A percentile compares a stretch with the other conserved stretches of the same genome.
Conservation (phyloP, 1,140 invertebrate genomes). For the Phymastichus coffea region DNA sequence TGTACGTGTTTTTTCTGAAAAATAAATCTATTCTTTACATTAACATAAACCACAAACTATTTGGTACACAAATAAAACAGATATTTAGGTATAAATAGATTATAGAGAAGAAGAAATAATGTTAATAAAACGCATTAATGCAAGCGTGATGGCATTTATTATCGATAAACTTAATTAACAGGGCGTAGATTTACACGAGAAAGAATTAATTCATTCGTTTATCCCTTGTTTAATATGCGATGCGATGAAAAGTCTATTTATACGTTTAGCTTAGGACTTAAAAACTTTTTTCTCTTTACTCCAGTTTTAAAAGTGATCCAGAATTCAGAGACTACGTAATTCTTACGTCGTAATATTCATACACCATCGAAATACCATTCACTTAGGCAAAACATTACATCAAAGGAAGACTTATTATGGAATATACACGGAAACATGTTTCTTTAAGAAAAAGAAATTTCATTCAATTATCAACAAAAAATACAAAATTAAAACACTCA, state of each 20-base stretch:
- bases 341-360: neutral
- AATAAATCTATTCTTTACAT: conserved; percentile 3
- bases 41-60: neutral
- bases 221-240: conserved; percentile 49
- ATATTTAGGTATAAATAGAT: conserved; percentile 36
- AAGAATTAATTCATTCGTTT: conserved; percentile 50
- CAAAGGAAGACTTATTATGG: neutral
- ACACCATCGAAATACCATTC: neutral
- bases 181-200: conserved; percentile 57
- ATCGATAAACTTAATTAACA: conserved; percentile 59
- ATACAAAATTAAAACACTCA: too few relatives aligned
- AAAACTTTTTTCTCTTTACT: conserved; percentile 39
- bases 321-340: conserved; percentile 2
- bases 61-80: conserved; percentile 12
- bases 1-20: neutral
- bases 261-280: conserved; percentile 51
- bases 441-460: neutral
- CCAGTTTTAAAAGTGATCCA: conserved; percentile 46
- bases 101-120: conserved; percentile 16
- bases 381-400: neutral
- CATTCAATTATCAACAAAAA: neutral
- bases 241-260: conserved; percentile 46
- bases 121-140: conserved; percentile 37
- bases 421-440: neutral
- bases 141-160: conserved; percentile 60